Evolutionary conservation across 2,888 invertebrate genomes (phyloP).

Genomic region (Helobdella robusta): DNA sequence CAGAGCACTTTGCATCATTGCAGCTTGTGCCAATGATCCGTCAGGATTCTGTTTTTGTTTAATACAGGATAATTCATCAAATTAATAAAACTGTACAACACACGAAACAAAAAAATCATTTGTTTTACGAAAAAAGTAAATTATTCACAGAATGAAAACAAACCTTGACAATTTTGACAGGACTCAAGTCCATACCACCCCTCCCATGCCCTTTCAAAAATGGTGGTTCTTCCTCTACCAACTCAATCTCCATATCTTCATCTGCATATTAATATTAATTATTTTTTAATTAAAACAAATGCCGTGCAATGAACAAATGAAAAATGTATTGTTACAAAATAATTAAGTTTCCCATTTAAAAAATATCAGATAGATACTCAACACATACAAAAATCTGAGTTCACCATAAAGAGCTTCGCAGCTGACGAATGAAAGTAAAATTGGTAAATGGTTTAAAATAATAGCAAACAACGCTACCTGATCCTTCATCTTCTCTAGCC

Average conservation of each 20-base stretch:
- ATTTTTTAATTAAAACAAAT: not conserved
- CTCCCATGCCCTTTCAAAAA: constrained; percentile 72
- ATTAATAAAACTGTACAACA: not conserved
- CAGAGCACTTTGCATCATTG: constrained; percentile 97
- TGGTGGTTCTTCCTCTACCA: constrained; percentile 96
- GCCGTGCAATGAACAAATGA: not conserved
- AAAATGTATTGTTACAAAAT: not conserved
- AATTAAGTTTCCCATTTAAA: not conserved
- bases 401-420: no score
- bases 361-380: no score
- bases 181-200: constrained; percentile 73
- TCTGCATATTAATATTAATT: constrained; percentile 54
- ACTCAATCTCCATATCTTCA: constrained; percentile 92
- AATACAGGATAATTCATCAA: no score
- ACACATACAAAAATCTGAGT: no score
- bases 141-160: no score
- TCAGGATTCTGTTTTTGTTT: constrained; percentile 95
- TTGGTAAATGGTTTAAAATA: not conserved
- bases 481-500: constrained; percentile 58
- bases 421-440: not conserved
- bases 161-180: constrained; percentile 78
- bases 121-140: no score
- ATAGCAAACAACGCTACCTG: constrained; percentile 18
- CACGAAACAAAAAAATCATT: not conserved
- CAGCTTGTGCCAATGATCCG: constrained; percentile 93